A percentile compares a stretch with the other conserved stretches of the same genome.
Evolutionary conservation across 2,888 invertebrate species (phyloP).

Genomic region (Aradus depressus): DNA sequence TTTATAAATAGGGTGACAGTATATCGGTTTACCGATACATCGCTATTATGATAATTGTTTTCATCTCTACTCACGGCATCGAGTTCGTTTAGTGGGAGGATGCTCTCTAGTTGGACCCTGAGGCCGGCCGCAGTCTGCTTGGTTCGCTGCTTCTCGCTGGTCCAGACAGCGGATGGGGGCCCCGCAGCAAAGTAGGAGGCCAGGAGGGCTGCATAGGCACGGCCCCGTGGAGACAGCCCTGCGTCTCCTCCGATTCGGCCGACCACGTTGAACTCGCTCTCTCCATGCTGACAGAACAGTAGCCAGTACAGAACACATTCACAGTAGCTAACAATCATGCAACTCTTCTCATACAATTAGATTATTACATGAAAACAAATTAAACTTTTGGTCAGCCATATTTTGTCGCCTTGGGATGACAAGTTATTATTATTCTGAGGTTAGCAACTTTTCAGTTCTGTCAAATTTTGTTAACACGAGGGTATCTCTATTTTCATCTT

Average conservation of each 20-base stretch:
- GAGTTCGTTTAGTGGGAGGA: conserved; percentile 81
- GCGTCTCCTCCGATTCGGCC: conserved; percentile 89
- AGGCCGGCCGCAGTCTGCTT: conserved; percentile 75
- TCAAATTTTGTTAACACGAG: too few relatives aligned
- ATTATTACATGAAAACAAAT: not conserved
- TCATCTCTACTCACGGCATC: conserved; percentile 62
- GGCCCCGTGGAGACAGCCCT: conserved; percentile 67
- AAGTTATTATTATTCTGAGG: too few relatives aligned
- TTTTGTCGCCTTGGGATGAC: too few relatives aligned
- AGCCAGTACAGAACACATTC: not conserved
- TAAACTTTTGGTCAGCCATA: not conserved
- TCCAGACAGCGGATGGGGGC: conserved; percentile 72
- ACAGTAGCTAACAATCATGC: not conserved
- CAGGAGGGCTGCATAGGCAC: conserved; percentile 62
- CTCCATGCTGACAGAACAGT: conserved; percentile 61
- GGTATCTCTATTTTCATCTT: too few relatives aligned
- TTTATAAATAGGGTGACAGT: too few relatives aligned
- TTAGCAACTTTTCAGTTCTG: too few relatives aligned
- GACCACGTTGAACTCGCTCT: conserved; percentile 80
- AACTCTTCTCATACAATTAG: not conserved
- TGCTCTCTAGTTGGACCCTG: conserved; percentile 68
- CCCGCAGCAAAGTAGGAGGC: conserved; percentile 61
- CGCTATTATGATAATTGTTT: too few relatives aligned
- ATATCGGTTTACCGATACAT: too few relatives aligned
- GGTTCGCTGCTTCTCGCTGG: conserved; percentile 76